Evolutionary conservation across 2,888 invertebrate genomes (phyloP).

Genomic region (Tridacna crocea): DNA sequence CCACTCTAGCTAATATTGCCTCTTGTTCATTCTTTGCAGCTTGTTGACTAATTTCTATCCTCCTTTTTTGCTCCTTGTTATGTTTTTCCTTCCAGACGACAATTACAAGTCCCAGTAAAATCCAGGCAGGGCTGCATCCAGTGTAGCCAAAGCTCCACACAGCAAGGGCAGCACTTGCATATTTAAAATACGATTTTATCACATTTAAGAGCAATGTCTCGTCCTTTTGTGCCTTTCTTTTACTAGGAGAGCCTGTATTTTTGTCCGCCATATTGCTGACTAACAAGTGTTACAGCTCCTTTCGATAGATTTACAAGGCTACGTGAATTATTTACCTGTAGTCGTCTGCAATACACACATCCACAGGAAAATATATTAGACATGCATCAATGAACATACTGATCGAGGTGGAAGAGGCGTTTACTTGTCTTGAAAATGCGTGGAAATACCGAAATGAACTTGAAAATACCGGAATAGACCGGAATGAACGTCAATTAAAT

Average conservation of each 20-base stretch:
- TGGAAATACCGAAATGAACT: not conserved
- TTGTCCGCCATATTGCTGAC: slow-evolving; percentile 62
- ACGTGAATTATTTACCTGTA: slow-evolving; percentile 18
- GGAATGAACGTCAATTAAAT: too few relatives aligned
- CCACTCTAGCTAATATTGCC: slow-evolving; percentile 92
- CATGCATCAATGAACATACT: slow-evolving; percentile 11
- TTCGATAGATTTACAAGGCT: slow-evolving; percentile 15
- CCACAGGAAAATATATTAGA: slow-evolving; percentile 17
- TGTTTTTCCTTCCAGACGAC: slow-evolving; percentile 87
- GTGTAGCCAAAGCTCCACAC: slow-evolving; percentile 83
- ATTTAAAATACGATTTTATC: slow-evolving; percentile 80
- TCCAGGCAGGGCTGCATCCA: slow-evolving; percentile 92
- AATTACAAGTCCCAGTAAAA: slow-evolving; percentile 91
- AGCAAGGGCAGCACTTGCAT: slow-evolving; percentile 77
- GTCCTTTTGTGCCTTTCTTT: slow-evolving; percentile 67
- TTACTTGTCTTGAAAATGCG: not conserved
- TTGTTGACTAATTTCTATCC: slow-evolving; percentile 88
- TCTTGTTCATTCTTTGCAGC: slow-evolving; percentile 90
- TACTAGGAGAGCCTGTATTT: slow-evolving; percentile 38
- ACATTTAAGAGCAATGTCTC: slow-evolving; percentile 76
- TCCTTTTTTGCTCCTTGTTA: slow-evolving; percentile 89
- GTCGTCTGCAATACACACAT: slow-evolving; percentile 27
- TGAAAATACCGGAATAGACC: too few relatives aligned
- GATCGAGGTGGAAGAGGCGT: not conserved
- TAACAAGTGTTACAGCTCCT: not conserved